Percentiles rank a stretch among this genome's conserved stretches.
Evolutionary conservation across 2,797 vertebrate species (phyloP).

Genomic region (Myotis planiceps): DNA sequence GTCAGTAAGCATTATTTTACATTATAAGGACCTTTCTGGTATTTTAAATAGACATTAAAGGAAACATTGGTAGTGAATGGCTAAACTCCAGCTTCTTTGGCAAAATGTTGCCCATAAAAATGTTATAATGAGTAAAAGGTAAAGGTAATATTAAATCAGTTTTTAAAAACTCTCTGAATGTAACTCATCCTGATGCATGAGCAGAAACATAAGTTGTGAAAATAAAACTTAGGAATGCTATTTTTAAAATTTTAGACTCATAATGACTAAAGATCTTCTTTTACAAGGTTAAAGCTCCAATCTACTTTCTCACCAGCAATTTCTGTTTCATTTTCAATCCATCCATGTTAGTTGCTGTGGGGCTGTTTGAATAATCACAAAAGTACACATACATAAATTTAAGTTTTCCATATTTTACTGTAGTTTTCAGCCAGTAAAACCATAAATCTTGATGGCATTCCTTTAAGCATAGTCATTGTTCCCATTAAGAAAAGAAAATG

Average conservation of each 20-base stretch:
- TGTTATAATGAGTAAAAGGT: background rate
- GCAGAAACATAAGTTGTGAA: background rate
- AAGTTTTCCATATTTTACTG: background rate
- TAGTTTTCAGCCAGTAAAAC: conserved; percentile 6
- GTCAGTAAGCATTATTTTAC: background rate
- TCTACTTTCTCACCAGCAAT: conserved; percentile 23
- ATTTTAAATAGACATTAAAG: conserved; percentile 8
- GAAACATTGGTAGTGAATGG: background rate
- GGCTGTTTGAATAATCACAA: conserved; percentile 42
- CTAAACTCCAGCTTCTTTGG: background rate
- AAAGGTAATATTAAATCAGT: background rate
- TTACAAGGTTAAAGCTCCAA: conserved; percentile 14
- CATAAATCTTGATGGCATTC: background rate
- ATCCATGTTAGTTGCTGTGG: background rate
- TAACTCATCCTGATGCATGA: background rate
- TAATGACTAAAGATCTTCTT: conserved; percentile 27
- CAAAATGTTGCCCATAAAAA: background rate
- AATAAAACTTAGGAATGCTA: background rate
- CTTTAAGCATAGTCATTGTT: conserved; percentile 20
- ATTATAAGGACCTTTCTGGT: background rate
- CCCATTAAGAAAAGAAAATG: conserved; percentile 39
- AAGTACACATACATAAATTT: background rate
- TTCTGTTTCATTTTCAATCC: background rate
- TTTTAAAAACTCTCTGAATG: background rate
- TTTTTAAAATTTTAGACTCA: conserved; percentile 14